Evolutionary conservation across 1,140 invertebrate genomes (phyloP).

Genomic region (Aphelinus atriplicis): DNA sequence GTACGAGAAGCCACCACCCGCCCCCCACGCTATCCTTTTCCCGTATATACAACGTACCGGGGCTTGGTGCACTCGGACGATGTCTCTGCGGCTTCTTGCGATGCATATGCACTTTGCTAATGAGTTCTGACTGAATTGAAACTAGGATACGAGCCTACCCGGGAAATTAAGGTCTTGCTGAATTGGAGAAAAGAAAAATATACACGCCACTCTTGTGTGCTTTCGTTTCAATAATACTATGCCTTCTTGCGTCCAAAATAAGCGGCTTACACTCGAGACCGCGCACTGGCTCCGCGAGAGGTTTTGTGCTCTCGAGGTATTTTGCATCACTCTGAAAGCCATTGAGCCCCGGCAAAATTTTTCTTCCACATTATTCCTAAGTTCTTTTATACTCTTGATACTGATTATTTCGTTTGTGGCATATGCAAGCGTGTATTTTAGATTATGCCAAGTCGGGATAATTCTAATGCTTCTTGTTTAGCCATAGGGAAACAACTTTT

Average conservation of each 20-base stretch:
- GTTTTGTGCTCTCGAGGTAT: no score
- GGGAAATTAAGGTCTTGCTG: not conserved
- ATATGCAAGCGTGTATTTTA: no score
- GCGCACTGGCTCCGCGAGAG: no score
- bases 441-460: no score
- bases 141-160: constrained; percentile 23
- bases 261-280: not conserved
- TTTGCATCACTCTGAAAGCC: no score
- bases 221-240: constrained; percentile 1
- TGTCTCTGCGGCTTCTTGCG: constrained; percentile 12
- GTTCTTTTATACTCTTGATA: no score
- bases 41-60: not conserved
- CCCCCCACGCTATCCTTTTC: constrained; percentile 5
- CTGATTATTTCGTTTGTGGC: no score
- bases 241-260: not conserved
- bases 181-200: not conserved
- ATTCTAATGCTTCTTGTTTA: no score
- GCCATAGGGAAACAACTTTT: no score
- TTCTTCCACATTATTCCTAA: no score
- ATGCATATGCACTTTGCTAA: constrained; percentile 32
- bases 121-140: constrained; percentile 33
- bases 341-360: no score
- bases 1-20: not conserved
- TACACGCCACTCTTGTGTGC: not conserved
- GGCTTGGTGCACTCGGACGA: not conserved